Evolutionary conservation across 2,888 invertebrate genomes (phyloP), one percentile per base, ranked within the genome.

Genomic region (Cephonodes hylas): DNA sequence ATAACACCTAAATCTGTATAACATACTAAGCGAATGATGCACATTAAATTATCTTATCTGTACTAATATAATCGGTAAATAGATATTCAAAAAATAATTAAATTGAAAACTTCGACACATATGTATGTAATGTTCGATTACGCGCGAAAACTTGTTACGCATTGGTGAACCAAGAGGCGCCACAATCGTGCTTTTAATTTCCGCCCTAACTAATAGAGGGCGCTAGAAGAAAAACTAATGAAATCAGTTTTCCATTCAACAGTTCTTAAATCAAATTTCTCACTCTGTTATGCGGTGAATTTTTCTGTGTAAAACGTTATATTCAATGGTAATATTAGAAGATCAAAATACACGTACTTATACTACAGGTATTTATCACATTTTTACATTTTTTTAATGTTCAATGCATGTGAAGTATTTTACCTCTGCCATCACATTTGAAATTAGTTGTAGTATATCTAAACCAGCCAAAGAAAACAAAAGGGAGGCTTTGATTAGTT

Each of bases 151-250:
- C 3, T 66, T 65, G 15, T 61, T 61, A 23, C 25, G 23, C 8
- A 61, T 68, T 69, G 67, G 62, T 63, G 67, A 63, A 65, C 58
- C 62, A 59, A 34, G 71, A 61, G 64, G 72, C 73, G 70, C 70
- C 59, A 68, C 67, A 23, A 58, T 60, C 61, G 64, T 61, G 61
- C 59, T 75, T 75, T 78, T 77, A 78, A 82, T 83, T 77, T 79
- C 79, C 77, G 64, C 44, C 62, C n/a, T 53, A 65, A 72, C 73
- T 73, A 72, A 78, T 73, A 86, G 86, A 85, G 85, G 85, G 82
- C 84, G 82, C 76, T 79, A 72, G 64, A 63, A 68, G 44, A 22
- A 69, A 71, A 85, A 83, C 69, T 74, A 82, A 83, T 84, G 82
- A 80, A 73, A 72, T 31, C 18, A 27, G 31, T 53, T 27, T 20